Percentiles rank a stretch among this genome's conserved stretches.
Evolutionary conservation across 1,140 invertebrate genomes (phyloP).

Genomic region (Brachionus rotundiformis): DNA sequence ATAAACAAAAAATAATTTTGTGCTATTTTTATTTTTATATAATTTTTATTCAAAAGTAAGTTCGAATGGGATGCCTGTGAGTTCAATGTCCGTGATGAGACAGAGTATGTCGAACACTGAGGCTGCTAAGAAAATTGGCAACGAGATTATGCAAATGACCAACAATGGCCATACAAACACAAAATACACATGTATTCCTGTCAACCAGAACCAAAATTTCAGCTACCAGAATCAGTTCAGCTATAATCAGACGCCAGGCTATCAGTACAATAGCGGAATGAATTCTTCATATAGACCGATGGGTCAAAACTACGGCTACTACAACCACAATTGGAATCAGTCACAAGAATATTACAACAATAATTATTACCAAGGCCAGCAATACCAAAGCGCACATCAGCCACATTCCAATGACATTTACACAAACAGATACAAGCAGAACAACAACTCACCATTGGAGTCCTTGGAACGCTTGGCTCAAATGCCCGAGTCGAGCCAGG

Average conservation of each 20-base stretch:
- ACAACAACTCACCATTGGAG: slow-evolving; percentile 34
- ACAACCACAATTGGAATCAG: slow-evolving; percentile 36
- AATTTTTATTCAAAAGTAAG: neutral
- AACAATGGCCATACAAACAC: slow-evolving; percentile 1
- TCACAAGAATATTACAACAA: neutral
- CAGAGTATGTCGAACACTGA: neutral
- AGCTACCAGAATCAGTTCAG: slow-evolving; percentile 16
- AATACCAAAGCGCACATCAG: neutral
- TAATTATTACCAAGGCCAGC: neutral
- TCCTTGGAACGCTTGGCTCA: slow-evolving; percentile 25
- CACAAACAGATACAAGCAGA: neutral
- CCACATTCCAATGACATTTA: slow-evolving; percentile 35
- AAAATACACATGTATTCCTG: slow-evolving; percentile 46
- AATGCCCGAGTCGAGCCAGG: slow-evolving; percentile 37
- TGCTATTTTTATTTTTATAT: no score
- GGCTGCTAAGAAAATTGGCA: slow-evolving; percentile 13
- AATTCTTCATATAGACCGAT: neutral
- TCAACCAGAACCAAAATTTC: neutral
- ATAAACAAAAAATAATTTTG: neutral
- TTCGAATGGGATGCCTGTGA: slow-evolving; percentile 4
- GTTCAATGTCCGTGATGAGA: neutral
- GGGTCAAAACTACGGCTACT: neutral
- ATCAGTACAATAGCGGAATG: neutral
- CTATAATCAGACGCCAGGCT: neutral
- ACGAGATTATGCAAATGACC: slow-evolving; percentile 36